Percentiles rank a stretch among this genome's conserved stretches.
Evolutionary conservation across 2,113 vertebrate genomes (phyloP).

Genomic region (Paraplagusia blochii): DNA sequence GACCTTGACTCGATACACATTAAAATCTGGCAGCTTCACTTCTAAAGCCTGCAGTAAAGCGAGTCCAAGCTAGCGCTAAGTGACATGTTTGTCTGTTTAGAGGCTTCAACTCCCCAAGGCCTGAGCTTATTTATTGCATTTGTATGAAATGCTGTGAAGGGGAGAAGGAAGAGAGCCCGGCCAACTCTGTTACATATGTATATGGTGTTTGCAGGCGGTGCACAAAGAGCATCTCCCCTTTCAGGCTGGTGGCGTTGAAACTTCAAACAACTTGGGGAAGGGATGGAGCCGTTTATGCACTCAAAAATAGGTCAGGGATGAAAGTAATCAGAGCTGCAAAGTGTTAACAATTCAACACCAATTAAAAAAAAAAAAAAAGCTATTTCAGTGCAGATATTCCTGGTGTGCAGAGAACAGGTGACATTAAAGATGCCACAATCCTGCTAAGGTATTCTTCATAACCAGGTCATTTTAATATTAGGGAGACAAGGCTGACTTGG

Average conservation of each 20-base stretch:
- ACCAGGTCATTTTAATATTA: slow-evolving; percentile 69
- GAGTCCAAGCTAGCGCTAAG: slow-evolving; percentile 69
- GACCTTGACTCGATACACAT: slow-evolving; percentile 28
- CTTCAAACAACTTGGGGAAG: slow-evolving; percentile 64
- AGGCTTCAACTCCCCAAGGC: slow-evolving; percentile 69
- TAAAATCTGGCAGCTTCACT: slow-evolving; percentile 47
- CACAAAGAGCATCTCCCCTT: slow-evolving; percentile 53
- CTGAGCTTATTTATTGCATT: slow-evolving; percentile 76
- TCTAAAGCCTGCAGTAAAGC: slow-evolving; percentile 61
- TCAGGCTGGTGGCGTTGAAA: slow-evolving; percentile 33
- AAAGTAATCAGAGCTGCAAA: slow-evolving; percentile 62
- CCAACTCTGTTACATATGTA: slow-evolving; percentile 74
- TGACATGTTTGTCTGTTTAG: slow-evolving; percentile 72
- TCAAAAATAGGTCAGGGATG: slow-evolving; percentile 69
- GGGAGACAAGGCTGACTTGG: slow-evolving; percentile 32
- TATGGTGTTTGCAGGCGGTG: slow-evolving; percentile 63
- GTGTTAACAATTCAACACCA: slow-evolving; percentile 53
- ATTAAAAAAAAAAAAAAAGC: slow-evolving; percentile 29
- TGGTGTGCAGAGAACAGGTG: slow-evolving; percentile 31
- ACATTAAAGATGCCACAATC: slow-evolving; percentile 71
- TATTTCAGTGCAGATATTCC: slow-evolving; percentile 55
- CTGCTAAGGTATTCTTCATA: slow-evolving; percentile 70
- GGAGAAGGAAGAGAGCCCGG: slow-evolving; percentile 55
- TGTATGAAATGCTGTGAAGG: slow-evolving; percentile 72
- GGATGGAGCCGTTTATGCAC: slow-evolving; percentile 63